These are phyloP conservation scores for Leptobrachium leishanense DNA, from an alignment of 2,113 vertebrate genomes.

Conservation along the genomic window DNA sequence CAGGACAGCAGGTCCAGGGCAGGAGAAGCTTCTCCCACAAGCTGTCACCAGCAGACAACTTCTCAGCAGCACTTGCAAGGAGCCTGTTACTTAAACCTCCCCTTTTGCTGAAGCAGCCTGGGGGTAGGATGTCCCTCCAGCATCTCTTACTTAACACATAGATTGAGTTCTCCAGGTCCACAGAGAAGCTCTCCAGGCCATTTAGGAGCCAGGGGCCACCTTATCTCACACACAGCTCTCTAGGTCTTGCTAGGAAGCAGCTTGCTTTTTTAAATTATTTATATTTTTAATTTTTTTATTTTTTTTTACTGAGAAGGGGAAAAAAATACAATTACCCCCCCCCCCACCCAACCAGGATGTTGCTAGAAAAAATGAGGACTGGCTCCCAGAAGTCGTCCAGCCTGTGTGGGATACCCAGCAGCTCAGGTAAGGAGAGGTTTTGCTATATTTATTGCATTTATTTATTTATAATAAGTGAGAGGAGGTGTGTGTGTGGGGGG, in stretches of 20 bases:
- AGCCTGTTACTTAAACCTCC: slow-evolving; percentile 10
- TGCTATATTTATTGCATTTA: background rate
- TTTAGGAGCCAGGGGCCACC: background rate
- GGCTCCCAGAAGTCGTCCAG: slow-evolving; percentile 53
- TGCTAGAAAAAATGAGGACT: slow-evolving; percentile 61
- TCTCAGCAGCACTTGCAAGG: background rate
- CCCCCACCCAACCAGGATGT: slow-evolving; percentile 56
- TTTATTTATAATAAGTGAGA: background rate
- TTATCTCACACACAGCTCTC: background rate
- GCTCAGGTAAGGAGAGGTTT: slow-evolving; percentile 56
- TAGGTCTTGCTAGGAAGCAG: background rate
- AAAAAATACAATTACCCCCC: background rate
- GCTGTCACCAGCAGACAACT: slow-evolving; percentile 10
- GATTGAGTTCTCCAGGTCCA: background rate
- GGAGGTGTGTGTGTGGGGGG: background rate
- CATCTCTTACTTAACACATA: background rate
- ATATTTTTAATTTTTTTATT: no score
- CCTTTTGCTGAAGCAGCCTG: background rate
- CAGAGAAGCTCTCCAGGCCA: background rate
- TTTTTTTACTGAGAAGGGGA: background rate
- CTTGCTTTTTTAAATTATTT: background rate
- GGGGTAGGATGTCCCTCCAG: background rate
- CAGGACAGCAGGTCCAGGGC: background rate
- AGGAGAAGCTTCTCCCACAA: background rate
- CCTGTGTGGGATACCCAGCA: slow-evolving; percentile 56